Base-by-base conservation (phyloP, 2,888 invertebrate genomes). In the Drosophila picticornis region DNA sequence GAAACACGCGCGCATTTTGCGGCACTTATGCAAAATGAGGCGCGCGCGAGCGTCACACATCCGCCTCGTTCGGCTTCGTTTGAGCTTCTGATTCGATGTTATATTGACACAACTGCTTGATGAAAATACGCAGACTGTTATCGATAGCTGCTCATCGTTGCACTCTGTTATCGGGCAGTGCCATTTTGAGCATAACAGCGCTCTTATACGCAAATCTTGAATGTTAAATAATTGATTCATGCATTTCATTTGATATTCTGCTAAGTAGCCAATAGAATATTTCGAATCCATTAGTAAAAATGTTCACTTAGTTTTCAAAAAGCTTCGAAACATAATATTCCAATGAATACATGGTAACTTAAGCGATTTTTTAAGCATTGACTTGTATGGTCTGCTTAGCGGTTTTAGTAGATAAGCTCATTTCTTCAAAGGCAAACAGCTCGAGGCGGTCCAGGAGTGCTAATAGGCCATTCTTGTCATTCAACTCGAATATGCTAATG, bases 1-100 rank as follows among this genome's bases (percentile, higher is more conserved):
- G 74, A 77, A 78, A 78, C 78, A 77, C 77, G 77, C 77, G 78
- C 77, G 78, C 77, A 77, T 77, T 77, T 77, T 74, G 78, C 77
- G 76, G 77, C 68, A 77, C 74, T 77, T 48, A 62, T 70, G 77
- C 77, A 77, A 78, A 77, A 74, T 74, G 59, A 46, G 57, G 70
- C 77, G 77, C 77, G 77, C 78, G 78, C 77, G 75, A 78, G 78
- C 78, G 70, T 78, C 77, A 77, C 78, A 77, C 77, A 70, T 77
- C 75, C 77, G 50, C 74, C 62, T 74, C 77, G 70, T 70, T 77
- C 74, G 78, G 74, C 78, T 77, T 74, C 78, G 74, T 77, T 77
- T 74, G 65, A 74, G 70, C 59, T 77, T 77, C 74, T 77, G 46
- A 46, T 16, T 46, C 46, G 46, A 46, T 46, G 13, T 16, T 16